These are phyloP conservation scores for Pyrocephalus nanus DNA, from an alignment of 2,797 vertebrate genomes.

Conservation along the genomic window DNA sequence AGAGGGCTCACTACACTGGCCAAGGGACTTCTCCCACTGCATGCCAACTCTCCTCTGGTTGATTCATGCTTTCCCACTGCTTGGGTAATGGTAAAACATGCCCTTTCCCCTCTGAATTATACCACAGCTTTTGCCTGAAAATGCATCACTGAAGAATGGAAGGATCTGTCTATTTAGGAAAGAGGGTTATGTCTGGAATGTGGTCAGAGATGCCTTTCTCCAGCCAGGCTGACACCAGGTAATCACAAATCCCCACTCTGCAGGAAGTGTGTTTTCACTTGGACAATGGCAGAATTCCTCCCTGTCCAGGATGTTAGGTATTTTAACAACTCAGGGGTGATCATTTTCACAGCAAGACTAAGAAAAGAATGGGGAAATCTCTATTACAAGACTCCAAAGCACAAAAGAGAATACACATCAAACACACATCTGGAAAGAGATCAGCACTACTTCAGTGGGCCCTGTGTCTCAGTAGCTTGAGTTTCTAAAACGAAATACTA, in stretches of 20 bases:
- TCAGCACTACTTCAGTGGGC: not conserved
- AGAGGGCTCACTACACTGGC: not conserved
- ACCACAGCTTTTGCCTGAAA: not conserved
- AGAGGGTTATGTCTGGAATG: not conserved
- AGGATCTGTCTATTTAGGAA: not conserved
- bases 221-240: not conserved
- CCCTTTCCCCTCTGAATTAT: not conserved
- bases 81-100: not conserved
- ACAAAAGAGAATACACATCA: not conserved
- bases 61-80: not conserved
- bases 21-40: not conserved
- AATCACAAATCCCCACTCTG: not conserved
- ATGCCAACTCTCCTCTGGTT: not conserved
- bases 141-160: not conserved
- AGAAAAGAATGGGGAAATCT: not conserved
- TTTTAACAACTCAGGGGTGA: not conserved
- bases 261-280: not conserved
- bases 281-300: not conserved
- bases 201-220: not conserved
- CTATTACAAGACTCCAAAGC: not conserved
- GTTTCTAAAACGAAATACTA: slow-evolving; percentile 55
- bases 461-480: not conserved
- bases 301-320: not conserved
- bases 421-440: not conserved
- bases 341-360: not conserved